phyloP scores from a whole-genome alignment of 2,888 invertebrate species.

The Hoplodrina blanda region DNA sequence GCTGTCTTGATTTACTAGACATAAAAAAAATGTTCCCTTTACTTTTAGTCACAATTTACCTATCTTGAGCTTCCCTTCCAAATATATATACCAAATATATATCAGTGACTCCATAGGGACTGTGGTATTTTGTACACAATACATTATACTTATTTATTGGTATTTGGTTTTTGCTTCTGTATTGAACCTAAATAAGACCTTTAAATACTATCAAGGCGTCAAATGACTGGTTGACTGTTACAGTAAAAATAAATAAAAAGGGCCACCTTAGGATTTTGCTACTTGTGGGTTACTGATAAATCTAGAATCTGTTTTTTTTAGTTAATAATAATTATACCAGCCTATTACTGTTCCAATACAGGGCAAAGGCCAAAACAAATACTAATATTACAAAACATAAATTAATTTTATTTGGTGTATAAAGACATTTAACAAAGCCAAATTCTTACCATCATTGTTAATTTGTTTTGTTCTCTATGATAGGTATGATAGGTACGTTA shows the following conservation, averaged over 20 bases:
- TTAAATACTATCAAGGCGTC: not conserved
- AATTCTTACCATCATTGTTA: no score
- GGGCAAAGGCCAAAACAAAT: no score
- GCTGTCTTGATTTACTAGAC: not conserved
- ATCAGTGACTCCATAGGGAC: not conserved
- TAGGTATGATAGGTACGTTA: no score
- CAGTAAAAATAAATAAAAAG: constrained; percentile 3
- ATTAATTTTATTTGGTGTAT: no score
- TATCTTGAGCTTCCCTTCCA: not conserved
- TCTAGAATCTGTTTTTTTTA: not conserved
- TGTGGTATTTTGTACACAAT: not conserved
- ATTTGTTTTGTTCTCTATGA: no score
- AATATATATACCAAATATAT: no score
- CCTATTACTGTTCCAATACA: no score
- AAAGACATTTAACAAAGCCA: no score
- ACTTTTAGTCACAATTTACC: not conserved
- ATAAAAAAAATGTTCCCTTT: not conserved
- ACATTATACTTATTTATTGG: not conserved
- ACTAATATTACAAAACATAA: no score
- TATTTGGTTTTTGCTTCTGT: not conserved
- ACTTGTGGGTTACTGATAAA: not conserved
- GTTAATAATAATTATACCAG: no score
- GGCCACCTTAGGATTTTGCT: not conserved
- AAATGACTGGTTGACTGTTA: no score
- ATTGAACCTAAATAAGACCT: not conserved